Evolutionary conservation across 2,888 invertebrate genomes (phyloP), one percentile per base, ranked within the genome.

Genomic region (Papilio elwesi): DNA sequence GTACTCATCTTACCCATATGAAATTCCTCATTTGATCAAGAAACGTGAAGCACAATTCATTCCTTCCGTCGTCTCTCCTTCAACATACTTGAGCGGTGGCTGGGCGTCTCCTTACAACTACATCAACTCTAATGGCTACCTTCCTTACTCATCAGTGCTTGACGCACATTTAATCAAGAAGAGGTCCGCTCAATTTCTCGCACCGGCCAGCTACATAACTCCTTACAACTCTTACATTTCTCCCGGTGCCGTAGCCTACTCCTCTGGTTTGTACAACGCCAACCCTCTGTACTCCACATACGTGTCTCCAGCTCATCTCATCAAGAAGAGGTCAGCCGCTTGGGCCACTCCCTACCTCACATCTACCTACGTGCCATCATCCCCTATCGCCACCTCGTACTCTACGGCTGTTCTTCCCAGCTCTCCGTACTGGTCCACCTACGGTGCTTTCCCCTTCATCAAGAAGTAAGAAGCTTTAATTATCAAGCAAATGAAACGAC

Each of bases 101-200:
- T 10, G 53, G 52, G 59, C 36, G 26, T 0, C 52, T 38, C 47
- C 64, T n/a, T 69, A 69, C 55, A 15, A 6, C 52, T 38, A 63
- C 43, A 36, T 48, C 51, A 13, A 36, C 64, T 11, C 68, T n/a
- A 76, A 66, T 65, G 53, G 70, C 38, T 75, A 63, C 57, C 43
- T 75, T 10, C 57, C 48, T 9, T 59, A 57, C 10, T 73, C 76
- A 71, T 72, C 75, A 70, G 51, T 64, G 13, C 16, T 64, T 8
- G 11, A 38, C 49, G 51, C 67, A 26, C 80, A 80, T 51, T 48
- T 78, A 65, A 80, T 81, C 74, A 81, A 81, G 78, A 81, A 80
- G 81, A 87, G 93, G 55, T 91, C 92, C 0, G 88, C 83, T 52
- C 73, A 80, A 16, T 73, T 83, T 49, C 43, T 78, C 52, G 84